Percentiles rank a stretch among this genome's conserved stretches.
Evolutionary conservation across 2,888 invertebrate genomes (phyloP).

Genomic region (Epistrophe eligans): DNA sequence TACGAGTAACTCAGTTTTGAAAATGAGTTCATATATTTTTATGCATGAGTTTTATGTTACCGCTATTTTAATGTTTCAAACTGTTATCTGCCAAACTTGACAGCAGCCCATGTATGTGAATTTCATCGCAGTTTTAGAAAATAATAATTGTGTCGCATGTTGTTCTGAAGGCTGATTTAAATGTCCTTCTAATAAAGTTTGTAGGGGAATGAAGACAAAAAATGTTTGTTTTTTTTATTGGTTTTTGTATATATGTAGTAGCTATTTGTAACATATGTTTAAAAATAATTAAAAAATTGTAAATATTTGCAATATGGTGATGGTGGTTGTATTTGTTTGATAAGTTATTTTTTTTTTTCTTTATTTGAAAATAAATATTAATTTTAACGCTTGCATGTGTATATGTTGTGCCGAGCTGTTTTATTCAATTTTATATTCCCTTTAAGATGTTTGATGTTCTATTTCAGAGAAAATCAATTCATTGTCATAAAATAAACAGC

Average conservation of each 20-base stretch:
- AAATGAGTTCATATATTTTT: conserved; percentile 42
- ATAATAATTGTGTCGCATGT: conserved; percentile 58
- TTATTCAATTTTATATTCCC: conserved; percentile 32
- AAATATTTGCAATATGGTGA: conserved; percentile 41
- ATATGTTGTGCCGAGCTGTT: conserved; percentile 73
- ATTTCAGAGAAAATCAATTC: conserved; percentile 47
- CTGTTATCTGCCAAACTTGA: conserved; percentile 58
- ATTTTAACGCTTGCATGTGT: conserved; percentile 68
- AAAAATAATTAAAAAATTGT: conserved; percentile 17
- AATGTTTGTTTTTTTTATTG: conserved; percentile 49
- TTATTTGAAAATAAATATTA: conserved; percentile 17
- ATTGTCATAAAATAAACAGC: conserved; percentile 43
- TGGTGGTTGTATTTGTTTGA: conserved; percentile 58
- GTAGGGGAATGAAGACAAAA: conserved; percentile 64
- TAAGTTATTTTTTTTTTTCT: neutral
- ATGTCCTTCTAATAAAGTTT: conserved; percentile 40
- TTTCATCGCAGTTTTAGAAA: conserved; percentile 46
- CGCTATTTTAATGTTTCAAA: conserved; percentile 45
- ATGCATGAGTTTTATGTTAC: conserved; percentile 60
- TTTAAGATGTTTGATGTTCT: conserved; percentile 51
- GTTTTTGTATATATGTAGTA: conserved; percentile 60
- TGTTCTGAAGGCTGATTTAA: conserved; percentile 45
- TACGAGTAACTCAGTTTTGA: conserved; percentile 20
- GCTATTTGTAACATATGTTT: neutral
- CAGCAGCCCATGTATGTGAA: conserved; percentile 51